phyloP scores from a whole-genome alignment of 2,113 vertebrate genomes.

The Gopherus evgoodei region DNA sequence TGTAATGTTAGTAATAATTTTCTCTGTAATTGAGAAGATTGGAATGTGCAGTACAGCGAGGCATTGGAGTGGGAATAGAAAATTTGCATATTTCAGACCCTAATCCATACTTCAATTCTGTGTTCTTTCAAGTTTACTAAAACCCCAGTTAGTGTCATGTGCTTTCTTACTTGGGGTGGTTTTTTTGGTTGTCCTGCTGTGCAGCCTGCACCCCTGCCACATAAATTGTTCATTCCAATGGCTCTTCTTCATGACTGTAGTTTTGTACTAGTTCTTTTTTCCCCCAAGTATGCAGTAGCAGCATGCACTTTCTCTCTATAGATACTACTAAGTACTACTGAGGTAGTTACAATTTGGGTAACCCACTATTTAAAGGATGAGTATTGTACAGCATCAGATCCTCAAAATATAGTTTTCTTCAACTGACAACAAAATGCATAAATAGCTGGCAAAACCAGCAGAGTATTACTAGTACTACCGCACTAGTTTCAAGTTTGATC shows the following conservation, averaged over 20 bases:
- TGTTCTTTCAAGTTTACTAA: neutral
- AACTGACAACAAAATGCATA: neutral
- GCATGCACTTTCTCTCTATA: neutral
- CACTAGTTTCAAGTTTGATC: constrained; percentile 29
- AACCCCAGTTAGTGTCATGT: neutral
- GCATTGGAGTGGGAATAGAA: neutral
- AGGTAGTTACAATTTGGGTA: neutral
- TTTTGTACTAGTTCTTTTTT: too few species aligned
- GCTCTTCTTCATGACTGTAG: too few species aligned
- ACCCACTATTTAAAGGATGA: constrained; percentile 12
- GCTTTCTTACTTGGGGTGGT: neutral
- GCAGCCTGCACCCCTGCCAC: neutral
- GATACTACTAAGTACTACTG: neutral
- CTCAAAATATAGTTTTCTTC: neutral
- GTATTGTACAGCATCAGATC: neutral
- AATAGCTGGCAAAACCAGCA: neutral
- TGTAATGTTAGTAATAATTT: neutral
- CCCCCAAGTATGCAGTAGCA: too few species aligned
- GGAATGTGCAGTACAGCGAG: neutral
- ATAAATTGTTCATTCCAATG: neutral
- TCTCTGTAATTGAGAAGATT: too few species aligned
- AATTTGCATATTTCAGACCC: neutral
- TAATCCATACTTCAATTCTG: neutral
- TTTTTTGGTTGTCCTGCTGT: neutral
- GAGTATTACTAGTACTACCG: neutral